A percentile compares a stretch with the other conserved stretches of the same genome.
Evolutionary conservation across 2,113 vertebrate genomes (phyloP).

Genomic region (Tricholaema leucomelas): DNA sequence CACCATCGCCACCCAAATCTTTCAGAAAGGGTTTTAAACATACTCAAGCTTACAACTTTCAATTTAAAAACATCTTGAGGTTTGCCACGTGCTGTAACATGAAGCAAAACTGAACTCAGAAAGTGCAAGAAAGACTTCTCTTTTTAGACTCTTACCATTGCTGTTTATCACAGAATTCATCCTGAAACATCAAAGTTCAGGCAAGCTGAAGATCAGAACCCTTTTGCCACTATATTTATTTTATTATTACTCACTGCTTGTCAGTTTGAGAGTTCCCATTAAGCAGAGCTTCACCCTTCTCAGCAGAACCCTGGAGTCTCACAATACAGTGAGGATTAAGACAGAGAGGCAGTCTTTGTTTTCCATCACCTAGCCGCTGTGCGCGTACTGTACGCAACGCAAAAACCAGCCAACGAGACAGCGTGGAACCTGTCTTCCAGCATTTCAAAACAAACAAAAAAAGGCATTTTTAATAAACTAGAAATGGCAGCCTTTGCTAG

Average conservation of each 20-base stretch:
- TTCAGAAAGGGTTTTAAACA: neutral
- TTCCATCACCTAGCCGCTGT: neutral
- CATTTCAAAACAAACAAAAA: neutral
- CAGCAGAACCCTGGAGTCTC: neutral
- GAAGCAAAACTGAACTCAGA: neutral
- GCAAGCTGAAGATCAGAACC: constrained; percentile 5
- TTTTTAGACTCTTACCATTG: neutral
- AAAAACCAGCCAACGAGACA: neutral
- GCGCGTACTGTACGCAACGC: neutral
- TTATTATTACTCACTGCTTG: neutral
- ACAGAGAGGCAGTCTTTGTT: neutral
- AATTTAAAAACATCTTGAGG: neutral
- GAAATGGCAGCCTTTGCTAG: constrained; percentile 21
- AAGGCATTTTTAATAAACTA: constrained; percentile 10
- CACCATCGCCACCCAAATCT: neutral
- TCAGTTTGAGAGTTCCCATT: neutral
- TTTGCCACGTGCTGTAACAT: constrained; percentile 6
- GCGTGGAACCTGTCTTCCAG: neutral
- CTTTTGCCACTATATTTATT: neutral
- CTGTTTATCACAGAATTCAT: neutral
- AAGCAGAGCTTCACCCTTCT: neutral
- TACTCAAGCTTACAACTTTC: neutral
- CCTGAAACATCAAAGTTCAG: neutral
- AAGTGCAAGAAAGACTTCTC: neutral
- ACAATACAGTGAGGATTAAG: neutral